Evolutionary conservation across 2,797 vertebrate genomes (phyloP).

Genomic region (Varecia variegata): DNA sequence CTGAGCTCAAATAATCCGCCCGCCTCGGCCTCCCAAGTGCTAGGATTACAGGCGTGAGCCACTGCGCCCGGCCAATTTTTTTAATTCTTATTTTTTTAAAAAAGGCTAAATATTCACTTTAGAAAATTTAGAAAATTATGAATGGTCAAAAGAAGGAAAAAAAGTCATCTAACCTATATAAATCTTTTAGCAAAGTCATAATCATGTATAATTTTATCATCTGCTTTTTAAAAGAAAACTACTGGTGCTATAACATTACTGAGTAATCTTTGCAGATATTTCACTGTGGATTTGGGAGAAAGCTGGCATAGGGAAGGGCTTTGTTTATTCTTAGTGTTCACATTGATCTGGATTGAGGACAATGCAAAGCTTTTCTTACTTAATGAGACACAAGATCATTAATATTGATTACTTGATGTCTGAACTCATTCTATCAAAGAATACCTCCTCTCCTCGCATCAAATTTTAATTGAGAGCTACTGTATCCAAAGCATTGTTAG

Average conservation of each 20-base stretch:
- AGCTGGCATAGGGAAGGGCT: not conserved
- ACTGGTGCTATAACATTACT: not conserved
- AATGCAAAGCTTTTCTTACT: not conserved
- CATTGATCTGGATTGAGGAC: not conserved
- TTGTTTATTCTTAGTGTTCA: slow-evolving; percentile 3
- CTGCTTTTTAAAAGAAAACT: slow-evolving; percentile 5
- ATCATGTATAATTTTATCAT: not conserved
- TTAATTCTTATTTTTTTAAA: not conserved
- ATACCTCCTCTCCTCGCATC: not conserved
- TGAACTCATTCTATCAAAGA: slow-evolving; percentile 17
- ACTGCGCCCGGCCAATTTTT: too few species aligned
- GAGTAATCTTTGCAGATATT: not conserved
- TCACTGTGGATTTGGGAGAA: not conserved
- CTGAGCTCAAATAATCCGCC: too few species aligned
- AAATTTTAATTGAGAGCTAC: not conserved
- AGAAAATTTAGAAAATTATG: not conserved
- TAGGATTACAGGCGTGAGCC: too few species aligned
- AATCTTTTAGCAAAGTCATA: not conserved
- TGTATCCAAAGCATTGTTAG: not conserved
- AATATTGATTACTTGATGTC: not conserved
- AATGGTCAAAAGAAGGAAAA: not conserved
- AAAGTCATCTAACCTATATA: not conserved
- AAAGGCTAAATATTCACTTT: not conserved
- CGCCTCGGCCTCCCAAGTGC: too few species aligned
- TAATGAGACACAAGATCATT: not conserved